These are phyloP conservation scores for Tipula lateralis DNA, from an alignment of 2,888 invertebrate genomes.

Conservation along the genomic window DNA sequence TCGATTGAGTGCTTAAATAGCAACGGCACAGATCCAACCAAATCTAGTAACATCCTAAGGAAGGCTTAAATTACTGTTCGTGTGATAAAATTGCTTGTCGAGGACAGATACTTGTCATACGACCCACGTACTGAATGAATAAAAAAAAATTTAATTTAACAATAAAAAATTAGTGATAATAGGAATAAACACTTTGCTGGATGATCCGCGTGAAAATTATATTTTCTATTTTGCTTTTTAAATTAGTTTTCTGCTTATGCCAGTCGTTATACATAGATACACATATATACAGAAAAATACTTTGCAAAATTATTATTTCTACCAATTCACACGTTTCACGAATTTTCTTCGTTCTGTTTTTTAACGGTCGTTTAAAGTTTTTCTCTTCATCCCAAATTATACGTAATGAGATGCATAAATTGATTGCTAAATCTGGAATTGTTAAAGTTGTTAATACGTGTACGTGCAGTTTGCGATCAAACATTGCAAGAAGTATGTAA, in stretches of 20 bases:
- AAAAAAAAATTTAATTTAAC: no score
- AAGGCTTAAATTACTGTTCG: no score
- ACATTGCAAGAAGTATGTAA: background rate
- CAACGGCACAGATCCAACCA: no score
- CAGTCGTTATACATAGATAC: background rate
- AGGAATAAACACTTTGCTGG: background rate
- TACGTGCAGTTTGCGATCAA: background rate
- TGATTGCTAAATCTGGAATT: constrained; percentile 24
- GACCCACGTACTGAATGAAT: no score
- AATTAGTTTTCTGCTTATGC: background rate
- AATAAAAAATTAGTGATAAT: background rate
- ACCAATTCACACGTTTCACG: constrained; percentile 11
- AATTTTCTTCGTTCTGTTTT: constrained; percentile 1
- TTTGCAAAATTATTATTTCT: background rate
- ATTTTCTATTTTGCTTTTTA: background rate
- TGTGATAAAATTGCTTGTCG: no score
- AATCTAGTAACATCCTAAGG: no score
- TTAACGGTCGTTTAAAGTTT: constrained; percentile 15
- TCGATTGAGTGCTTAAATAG: no score
- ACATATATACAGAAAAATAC: background rate
- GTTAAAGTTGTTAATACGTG: constrained; percentile 1
- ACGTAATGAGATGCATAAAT: constrained; percentile 19
- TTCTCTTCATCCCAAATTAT: background rate
- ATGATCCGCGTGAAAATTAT: background rate
- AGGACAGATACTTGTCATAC: no score